These are phyloP conservation scores for Bungarus multicinctus DNA, from an alignment of 2,113 vertebrate genomes.

Conservation along the genomic window DNA sequence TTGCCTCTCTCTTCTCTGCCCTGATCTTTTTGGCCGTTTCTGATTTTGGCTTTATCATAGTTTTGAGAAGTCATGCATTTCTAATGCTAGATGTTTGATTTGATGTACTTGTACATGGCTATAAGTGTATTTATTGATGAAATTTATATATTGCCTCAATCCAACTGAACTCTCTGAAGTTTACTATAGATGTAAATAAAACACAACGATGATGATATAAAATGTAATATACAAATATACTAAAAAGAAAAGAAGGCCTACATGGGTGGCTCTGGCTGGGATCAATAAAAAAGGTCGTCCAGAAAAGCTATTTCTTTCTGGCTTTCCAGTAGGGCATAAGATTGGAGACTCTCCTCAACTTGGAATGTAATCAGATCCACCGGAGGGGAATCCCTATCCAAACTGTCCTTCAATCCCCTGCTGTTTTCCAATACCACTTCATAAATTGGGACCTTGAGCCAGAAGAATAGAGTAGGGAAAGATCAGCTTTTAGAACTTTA, in stretches of 20 bases:
- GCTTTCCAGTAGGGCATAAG: not conserved
- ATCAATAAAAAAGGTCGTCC: not conserved
- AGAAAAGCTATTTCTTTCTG: not conserved
- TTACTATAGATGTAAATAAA: not conserved
- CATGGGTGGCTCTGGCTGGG: not conserved
- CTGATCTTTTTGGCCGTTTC: not conserved
- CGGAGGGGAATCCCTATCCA: too few relatives aligned
- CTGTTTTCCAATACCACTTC: too few relatives aligned
- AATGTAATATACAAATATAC: not conserved
- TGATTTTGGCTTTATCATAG: slow-evolving; percentile 10
- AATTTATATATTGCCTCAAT: not conserved
- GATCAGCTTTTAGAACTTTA: too few relatives aligned
- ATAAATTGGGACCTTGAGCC: too few relatives aligned
- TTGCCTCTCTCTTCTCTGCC: not conserved
- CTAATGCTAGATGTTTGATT: not conserved
- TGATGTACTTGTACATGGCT: not conserved
- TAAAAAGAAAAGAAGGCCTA: not conserved
- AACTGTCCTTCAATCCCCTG: too few relatives aligned
- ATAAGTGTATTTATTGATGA: not conserved
- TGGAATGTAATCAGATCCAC: too few relatives aligned
- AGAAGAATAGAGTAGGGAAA: too few relatives aligned
- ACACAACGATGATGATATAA: not conserved
- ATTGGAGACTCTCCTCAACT: not conserved
- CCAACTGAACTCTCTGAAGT: not conserved
- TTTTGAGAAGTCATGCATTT: not conserved